Percentiles rank a stretch among this genome's conserved stretches.
These are phyloP conservation scores for Hippocampus abdominalis DNA, from an alignment of 2,113 vertebrate genomes.

Conservation along the genomic window DNA sequence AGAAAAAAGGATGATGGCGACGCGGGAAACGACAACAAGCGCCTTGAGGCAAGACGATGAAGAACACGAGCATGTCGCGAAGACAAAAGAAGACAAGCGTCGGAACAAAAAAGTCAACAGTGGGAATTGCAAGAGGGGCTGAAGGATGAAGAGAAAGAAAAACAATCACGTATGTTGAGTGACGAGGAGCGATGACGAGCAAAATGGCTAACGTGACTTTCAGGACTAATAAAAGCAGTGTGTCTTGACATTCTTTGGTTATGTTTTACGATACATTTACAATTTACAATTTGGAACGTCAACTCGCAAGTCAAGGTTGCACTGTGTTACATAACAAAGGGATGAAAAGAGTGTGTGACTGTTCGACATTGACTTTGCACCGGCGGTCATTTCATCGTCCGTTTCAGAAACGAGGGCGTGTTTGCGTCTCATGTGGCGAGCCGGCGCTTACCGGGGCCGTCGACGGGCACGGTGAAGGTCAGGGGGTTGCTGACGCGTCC, in stretches of 20 bases:
- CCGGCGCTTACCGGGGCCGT: slow-evolving; percentile 83
- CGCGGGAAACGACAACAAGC: slow-evolving; percentile 21
- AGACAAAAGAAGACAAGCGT: slow-evolving; percentile 20
- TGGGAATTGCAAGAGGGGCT: not conserved
- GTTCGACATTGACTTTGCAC: not conserved
- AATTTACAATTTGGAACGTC: not conserved
- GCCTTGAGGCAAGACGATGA: not conserved
- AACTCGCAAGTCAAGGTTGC: not conserved
- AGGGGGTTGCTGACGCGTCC: slow-evolving; percentile 80
- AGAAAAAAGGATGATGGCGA: slow-evolving; percentile 26
- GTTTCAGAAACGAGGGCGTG: not conserved
- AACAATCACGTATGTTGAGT: not conserved
- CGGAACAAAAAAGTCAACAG: slow-evolving; percentile 8
- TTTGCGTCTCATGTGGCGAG: slow-evolving; percentile 1
- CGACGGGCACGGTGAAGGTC: slow-evolving; percentile 81
- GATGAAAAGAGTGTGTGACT: not conserved
- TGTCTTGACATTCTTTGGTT: no score
- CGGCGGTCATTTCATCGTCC: not conserved
- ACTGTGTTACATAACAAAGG: not conserved
- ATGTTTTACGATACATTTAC: no score
- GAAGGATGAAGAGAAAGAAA: not conserved
- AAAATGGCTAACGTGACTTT: not conserved
- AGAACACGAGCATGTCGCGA: slow-evolving; percentile 14
- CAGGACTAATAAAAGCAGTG: not conserved
- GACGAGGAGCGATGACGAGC: not conserved